A percentile compares a stretch with the other conserved stretches of the same genome.
These are phyloP conservation scores for Coelinius sp. DNA, from an alignment of 2,888 invertebrate species.

Conservation along the genomic window DNA sequence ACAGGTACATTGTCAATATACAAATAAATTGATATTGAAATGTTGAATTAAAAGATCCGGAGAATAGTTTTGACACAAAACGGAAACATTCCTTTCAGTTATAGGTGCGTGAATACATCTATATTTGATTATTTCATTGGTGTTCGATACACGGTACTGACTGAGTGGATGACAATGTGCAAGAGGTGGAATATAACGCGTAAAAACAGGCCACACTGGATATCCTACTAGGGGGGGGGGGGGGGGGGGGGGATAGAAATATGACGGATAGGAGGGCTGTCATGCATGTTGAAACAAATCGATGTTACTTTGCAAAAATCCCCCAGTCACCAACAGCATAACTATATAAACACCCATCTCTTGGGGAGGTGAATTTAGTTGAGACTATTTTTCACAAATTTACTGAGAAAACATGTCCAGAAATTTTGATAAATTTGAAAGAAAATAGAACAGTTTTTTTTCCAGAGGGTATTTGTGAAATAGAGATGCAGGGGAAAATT, in stretches of 20 bases:
- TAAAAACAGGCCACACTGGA: not conserved
- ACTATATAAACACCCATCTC: not conserved
- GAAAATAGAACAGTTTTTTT: not conserved
- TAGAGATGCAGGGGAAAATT: not conserved
- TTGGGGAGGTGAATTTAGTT: conserved; percentile 8
- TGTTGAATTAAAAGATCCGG: not conserved
- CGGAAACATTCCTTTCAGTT: not conserved
- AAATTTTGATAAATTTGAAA: conserved; percentile 8
- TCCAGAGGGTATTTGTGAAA: not conserved
- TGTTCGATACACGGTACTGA: not conserved
- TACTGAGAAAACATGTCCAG: not conserved
- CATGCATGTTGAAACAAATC: conserved; percentile 7
- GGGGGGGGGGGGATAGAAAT: not conserved
- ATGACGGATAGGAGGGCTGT: conserved; percentile 17
- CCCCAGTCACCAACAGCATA: not conserved
- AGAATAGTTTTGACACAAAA: not conserved
- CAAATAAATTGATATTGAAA: not conserved
- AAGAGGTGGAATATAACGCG: not conserved
- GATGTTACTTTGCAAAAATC: conserved; percentile 20
- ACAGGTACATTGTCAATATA: not conserved
- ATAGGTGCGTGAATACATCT: not conserved
- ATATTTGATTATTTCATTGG: not conserved
- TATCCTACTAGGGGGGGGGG: not conserved
- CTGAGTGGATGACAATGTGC: conserved; percentile 13
- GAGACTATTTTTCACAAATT: not conserved